phyloP scores from a whole-genome alignment of 2,113 vertebrate genomes.

The Hippocampus guttulatus region DNA sequence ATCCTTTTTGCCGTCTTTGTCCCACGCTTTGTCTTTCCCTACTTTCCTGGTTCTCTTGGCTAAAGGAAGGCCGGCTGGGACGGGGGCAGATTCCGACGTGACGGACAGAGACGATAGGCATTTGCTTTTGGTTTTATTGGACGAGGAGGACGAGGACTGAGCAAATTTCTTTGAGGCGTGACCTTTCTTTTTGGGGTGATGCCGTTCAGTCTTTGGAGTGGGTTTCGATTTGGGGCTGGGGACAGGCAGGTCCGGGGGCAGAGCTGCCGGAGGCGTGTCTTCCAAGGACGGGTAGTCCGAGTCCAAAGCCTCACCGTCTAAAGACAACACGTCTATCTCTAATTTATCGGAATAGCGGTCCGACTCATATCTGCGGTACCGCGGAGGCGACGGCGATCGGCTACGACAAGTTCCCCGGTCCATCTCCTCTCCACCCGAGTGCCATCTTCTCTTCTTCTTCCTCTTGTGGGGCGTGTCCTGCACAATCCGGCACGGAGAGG shows the following conservation, averaged over 20 bases:
- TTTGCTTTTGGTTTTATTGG: slow-evolving; percentile 62
- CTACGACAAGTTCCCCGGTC: slow-evolving; percentile 54
- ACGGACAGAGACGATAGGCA: slow-evolving; percentile 58
- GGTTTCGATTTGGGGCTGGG: slow-evolving; percentile 63
- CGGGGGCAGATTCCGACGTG: slow-evolving; percentile 35
- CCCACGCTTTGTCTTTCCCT: slow-evolving; percentile 65
- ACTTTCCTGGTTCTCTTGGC: slow-evolving; percentile 60
- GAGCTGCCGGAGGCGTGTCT: slow-evolving; percentile 67
- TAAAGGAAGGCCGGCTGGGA: slow-evolving; percentile 32
- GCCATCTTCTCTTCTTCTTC: slow-evolving; percentile 70
- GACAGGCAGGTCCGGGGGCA: slow-evolving; percentile 52
- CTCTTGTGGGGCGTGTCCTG: slow-evolving; percentile 68
- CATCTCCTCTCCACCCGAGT: slow-evolving; percentile 52
- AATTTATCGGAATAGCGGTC: slow-evolving; percentile 69
- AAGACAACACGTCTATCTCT: slow-evolving; percentile 69
- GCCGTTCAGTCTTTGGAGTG: slow-evolving; percentile 48
- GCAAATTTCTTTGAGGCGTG: slow-evolving; percentile 63
- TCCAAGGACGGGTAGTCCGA: slow-evolving; percentile 77
- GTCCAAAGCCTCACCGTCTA: slow-evolving; percentile 77
- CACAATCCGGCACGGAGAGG: slow-evolving; percentile 54
- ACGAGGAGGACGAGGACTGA: slow-evolving; percentile 54
- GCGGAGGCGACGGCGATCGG: slow-evolving; percentile 50
- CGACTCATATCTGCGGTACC: slow-evolving; percentile 67
- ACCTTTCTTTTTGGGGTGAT: slow-evolving; percentile 68
- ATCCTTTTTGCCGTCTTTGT: slow-evolving; percentile 66